Evolutionary conservation across 2,888 invertebrate genomes (phyloP).

Genomic region (Philaethria dido): DNA sequence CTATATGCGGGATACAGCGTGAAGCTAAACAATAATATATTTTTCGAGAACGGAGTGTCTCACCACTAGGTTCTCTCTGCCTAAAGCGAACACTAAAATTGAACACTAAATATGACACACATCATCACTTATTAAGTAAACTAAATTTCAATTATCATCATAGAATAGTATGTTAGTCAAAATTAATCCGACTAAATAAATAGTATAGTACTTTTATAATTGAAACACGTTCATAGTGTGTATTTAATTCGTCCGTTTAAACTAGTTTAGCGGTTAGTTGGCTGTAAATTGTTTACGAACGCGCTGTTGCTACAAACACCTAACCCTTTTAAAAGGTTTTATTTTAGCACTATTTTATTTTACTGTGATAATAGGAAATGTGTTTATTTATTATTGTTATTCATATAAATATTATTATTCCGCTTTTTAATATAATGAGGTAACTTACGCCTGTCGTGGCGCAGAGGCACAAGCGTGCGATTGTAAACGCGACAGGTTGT

Average conservation of each 20-base stretch:
- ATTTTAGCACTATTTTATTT: constrained; percentile 4
- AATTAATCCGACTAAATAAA: constrained; percentile 26
- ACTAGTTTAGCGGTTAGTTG: constrained; percentile 44
- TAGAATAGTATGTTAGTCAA: too few species aligned
- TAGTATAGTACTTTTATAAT: constrained; percentile 26
- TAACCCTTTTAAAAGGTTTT: constrained; percentile 11
- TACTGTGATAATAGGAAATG: not conserved
- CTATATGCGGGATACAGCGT: too few species aligned
- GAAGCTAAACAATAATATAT: too few species aligned
- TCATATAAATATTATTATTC: not conserved
- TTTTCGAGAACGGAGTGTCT: not conserved
- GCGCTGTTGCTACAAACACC: constrained; percentile 19
- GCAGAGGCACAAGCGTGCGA: too few species aligned
- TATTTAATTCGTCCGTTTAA: constrained; percentile 46
- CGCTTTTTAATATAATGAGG: too few species aligned
- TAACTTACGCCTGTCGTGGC: too few species aligned
- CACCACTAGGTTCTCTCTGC: not conserved
- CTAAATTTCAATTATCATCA: too few species aligned
- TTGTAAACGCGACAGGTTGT: too few species aligned
- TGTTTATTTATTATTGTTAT: not conserved
- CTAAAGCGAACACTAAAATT: too few species aligned
- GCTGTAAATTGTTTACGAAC: constrained; percentile 44
- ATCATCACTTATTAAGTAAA: too few species aligned
- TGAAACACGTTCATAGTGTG: constrained; percentile 40
- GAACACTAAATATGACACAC: too few species aligned